Evolutionary conservation across 2,113 vertebrate species (phyloP).

Genomic region (Catharus minimus): DNA sequence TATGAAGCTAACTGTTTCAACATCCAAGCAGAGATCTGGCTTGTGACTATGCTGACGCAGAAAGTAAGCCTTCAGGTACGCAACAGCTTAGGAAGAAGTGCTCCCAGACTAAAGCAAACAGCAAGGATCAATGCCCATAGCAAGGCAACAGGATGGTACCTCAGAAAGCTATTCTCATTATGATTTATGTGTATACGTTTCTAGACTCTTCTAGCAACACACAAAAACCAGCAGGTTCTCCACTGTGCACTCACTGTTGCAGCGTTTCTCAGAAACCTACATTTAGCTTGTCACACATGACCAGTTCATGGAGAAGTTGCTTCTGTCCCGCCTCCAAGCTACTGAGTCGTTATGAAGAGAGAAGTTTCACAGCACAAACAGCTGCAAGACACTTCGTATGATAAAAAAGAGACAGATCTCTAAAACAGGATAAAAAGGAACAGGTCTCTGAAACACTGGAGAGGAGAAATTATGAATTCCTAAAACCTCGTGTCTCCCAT

Average conservation of each 20-base stretch:
- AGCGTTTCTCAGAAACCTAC: not conserved
- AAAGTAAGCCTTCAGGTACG: not conserved
- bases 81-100: not conserved
- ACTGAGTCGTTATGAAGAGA: not conserved
- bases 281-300: not conserved
- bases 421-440: not conserved
- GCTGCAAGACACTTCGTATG: not conserved
- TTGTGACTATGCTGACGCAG: not conserved
- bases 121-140: not conserved
- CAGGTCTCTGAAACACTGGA: not conserved
- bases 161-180: accelerated
- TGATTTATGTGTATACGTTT: accelerated
- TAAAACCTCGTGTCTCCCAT: not conserved
- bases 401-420: not conserved
- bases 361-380: not conserved
- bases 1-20: not conserved
- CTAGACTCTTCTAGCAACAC: not conserved
- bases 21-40: not conserved
- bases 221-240: not conserved
- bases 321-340: not conserved
- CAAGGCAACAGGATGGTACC: not conserved
- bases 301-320: not conserved
- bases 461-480: not conserved
- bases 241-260: not conserved
- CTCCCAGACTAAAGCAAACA: not conserved